Evolutionary conservation across 2,888 invertebrate genomes (phyloP).

Genomic region (Rotaria sp.): DNA sequence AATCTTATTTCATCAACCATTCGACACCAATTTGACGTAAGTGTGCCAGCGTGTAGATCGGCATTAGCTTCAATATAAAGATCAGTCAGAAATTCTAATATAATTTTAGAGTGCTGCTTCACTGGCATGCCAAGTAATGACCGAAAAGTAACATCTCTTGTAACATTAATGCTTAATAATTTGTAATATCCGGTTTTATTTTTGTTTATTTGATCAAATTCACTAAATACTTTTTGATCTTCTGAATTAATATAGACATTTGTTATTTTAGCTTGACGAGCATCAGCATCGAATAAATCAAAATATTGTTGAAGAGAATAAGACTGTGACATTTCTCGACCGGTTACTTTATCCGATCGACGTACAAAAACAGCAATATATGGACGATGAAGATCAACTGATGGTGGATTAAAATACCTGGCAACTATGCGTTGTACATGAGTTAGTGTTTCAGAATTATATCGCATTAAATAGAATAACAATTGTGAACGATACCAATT

Average conservation of each 20-base stretch:
- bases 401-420: not conserved
- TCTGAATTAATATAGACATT: not conserved
- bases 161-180: not conserved
- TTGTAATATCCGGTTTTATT: not conserved
- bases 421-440: not conserved
- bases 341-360: not conserved
- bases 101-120: not conserved
- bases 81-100: not conserved
- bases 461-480: not conserved
- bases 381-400: not conserved
- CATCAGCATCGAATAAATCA: not conserved
- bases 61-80: not conserved
- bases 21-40: not conserved
- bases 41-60: not conserved
- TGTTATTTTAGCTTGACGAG: not conserved
- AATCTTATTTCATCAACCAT: not conserved
- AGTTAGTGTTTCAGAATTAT: not conserved
- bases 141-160: not conserved
- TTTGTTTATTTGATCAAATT: not conserved
- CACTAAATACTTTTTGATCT: not conserved
- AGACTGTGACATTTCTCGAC: not conserved
- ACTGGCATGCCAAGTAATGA: not conserved
- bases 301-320: not conserved
- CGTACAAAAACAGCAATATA: not conserved
- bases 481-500: conserved; percentile 5